Conservation (phyloP, 2,797 vertebrate species). For the Okamejei kenojei region DNA sequence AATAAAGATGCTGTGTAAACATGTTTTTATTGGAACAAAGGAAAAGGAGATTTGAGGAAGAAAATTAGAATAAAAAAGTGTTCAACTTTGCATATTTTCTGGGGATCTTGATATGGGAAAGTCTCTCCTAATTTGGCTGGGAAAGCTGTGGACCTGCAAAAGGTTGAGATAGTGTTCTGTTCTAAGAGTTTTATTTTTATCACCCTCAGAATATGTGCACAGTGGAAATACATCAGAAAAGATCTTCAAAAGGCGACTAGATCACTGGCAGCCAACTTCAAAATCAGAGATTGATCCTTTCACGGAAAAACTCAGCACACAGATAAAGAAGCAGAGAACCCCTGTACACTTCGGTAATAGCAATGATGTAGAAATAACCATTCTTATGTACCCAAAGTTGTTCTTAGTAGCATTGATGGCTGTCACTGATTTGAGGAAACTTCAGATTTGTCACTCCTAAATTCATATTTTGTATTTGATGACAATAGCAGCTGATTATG, state of each 20-base stretch:
- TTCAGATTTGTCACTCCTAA: neutral
- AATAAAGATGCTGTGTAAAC: neutral
- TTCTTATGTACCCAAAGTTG: neutral
- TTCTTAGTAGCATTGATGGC: neutral
- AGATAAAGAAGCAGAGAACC: neutral
- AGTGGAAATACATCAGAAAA: slow-evolving; percentile 40
- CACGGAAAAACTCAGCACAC: slow-evolving; percentile 20
- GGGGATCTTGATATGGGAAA: neutral
- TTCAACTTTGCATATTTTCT: neutral
- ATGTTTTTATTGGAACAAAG: neutral
- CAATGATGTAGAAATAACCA: neutral
- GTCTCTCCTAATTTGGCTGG: neutral
- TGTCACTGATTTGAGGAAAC: neutral
- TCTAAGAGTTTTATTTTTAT: neutral
- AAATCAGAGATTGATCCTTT: slow-evolving; percentile 30
- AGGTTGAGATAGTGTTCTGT: neutral
- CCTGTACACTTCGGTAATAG: slow-evolving; percentile 26
- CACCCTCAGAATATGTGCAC: slow-evolving; percentile 38
- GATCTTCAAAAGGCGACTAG: slow-evolving; percentile 29
- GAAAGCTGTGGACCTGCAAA: neutral
- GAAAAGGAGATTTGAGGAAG: neutral
- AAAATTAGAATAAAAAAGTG: neutral
- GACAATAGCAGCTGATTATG: neutral
- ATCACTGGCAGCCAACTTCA: slow-evolving; percentile 39
- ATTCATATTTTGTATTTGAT: neutral